Evolutionary conservation across 2,113 vertebrate genomes (phyloP), one percentile per base, ranked within the genome.

Genomic region (Rostratula benghalensis): DNA sequence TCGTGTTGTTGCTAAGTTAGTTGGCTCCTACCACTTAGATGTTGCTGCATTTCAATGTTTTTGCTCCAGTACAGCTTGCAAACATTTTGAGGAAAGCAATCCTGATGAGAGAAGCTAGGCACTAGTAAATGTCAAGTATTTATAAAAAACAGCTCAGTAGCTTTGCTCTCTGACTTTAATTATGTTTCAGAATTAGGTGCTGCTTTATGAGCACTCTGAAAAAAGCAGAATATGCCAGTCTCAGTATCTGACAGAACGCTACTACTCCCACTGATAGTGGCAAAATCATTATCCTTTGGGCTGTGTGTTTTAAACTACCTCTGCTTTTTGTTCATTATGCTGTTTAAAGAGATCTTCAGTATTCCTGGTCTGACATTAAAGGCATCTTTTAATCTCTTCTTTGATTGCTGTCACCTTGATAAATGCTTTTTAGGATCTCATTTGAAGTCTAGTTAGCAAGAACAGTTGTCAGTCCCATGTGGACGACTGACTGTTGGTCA

Each of bases 111-210:
- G 35, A 95, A 94, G 65, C 30, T 94, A 71, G 51, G 82, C 31
- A 56, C 35, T 7, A 83, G 65, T 69, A 95, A 91, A 96, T 94
- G 81, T 96, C 95, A 97, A 95, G 89, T 79, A 82, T 93, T 94
- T 89, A 48, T 79, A 60, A 95, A 85, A 69, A 91, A 3, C 61
- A 86, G 15, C 69, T 87, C 50, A 61, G 19, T 75, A 50, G 59
- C 82, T 92, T 56, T 56, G 46, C 69, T 93, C 74, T 87, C 50
- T 19, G 63, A n/a, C 56, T 95, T 69, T 69, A 87, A 86, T 95
- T 91, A 89, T 50, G 11, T 79, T 76, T 94, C 53, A 61, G 50
- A 91, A 91, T 82, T 45, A 91, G 84, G 46, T 57, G 57, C 25
- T 93, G 30, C 50, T 63, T 59, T 89, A 87, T 51, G 85, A 92